Base-by-base conservation (phyloP, 2,113 vertebrate genomes). In the Aphelocoma coerulescens region DNA sequence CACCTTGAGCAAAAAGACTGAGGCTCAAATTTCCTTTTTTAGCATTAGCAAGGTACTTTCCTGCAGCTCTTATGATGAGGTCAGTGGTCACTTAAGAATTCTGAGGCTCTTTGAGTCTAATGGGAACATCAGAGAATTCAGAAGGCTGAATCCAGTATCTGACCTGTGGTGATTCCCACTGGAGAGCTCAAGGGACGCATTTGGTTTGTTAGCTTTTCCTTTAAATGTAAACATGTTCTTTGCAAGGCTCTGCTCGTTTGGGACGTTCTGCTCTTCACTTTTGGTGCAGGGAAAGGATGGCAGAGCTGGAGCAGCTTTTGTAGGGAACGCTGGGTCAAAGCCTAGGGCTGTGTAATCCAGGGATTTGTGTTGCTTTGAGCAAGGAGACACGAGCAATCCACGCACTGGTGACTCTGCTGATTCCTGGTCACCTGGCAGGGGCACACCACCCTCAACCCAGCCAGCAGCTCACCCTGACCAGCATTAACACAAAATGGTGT, bases 301-400 rank as follows among this genome's bases (percentile, higher is more conserved):
- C 27, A 57, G 41, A 43, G 57, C 33, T 39, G 68, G 24, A 49
- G 63, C 30, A 33, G 23, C 6, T 2, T 46, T 11, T 48, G 33
- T 1, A 8, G 66, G 62, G 37, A 46, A 12, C 0, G 3, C 18
- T 33, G 37, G 23, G 9, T n/a, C 39, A 33, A 43, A 69, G 26
- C 33, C 33, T 13, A 15, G 78, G 63, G 24, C 27, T 37, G 3
- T 8, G 3, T 1, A 7, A 41, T 8, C 3, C 4, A 1, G 33
- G 52, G 46, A 22, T n/a, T 48, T 37, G 37, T 30, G 44, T 2
- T 15, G 32, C 41, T 72, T 3, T 65, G 69, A 37, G 44, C 19
- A 41, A 19, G 37, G 65, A 28, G 33, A 5, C 26, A 22, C 9
- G 5, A 57, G 16, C 10, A 46, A 26, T 9, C 14, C 68, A 1